Evolutionary conservation across 2,797 vertebrate species (phyloP).

Genomic region (Myripristis jacobus): DNA sequence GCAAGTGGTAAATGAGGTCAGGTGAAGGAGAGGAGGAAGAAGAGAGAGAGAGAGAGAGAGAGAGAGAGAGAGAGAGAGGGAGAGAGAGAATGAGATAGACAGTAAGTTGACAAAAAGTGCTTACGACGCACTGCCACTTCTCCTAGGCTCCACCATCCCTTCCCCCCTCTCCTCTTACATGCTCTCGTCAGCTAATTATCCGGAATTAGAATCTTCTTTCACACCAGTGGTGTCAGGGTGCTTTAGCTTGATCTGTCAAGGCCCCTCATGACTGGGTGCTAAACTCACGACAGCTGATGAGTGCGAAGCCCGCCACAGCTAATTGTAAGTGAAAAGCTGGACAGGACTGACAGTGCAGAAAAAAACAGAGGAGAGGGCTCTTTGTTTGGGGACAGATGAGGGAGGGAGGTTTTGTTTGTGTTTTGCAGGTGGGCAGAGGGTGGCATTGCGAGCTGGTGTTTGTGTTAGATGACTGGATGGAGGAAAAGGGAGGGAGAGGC

Average conservation of each 20-base stretch:
- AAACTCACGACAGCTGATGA: conserved; percentile 86
- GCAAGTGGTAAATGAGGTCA: conserved; percentile 52
- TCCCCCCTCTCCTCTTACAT: conserved; percentile 65
- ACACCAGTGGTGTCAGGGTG: conserved; percentile 86
- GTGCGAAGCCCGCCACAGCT: conserved; percentile 85
- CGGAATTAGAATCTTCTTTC: conserved; percentile 89
- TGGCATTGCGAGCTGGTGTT: conserved; percentile 63
- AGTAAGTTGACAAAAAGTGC: conserved; percentile 82
- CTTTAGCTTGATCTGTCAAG: conserved; percentile 85
- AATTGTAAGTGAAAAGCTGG: conserved; percentile 96
- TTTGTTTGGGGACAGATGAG: conserved; percentile 71
- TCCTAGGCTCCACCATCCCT: conserved; percentile 57
- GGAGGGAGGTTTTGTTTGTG: conserved; percentile 69
- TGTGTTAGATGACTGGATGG: conserved; percentile 49
- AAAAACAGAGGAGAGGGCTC: conserved; percentile 26
- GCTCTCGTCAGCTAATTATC: conserved; percentile 88
- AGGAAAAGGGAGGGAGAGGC: neutral
- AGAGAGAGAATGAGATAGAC: conserved; percentile 68
- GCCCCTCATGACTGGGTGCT: conserved; percentile 84
- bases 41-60: conserved; percentile 6
- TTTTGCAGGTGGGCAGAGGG: conserved; percentile 75
- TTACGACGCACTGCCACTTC: conserved; percentile 83
- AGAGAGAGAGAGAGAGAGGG: conserved; percentile 4
- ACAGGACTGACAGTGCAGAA: conserved; percentile 82
- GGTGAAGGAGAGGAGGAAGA: conserved; percentile 15